Conservation (phyloP, 2,113 vertebrate species). For the Calypte anna region DNA sequence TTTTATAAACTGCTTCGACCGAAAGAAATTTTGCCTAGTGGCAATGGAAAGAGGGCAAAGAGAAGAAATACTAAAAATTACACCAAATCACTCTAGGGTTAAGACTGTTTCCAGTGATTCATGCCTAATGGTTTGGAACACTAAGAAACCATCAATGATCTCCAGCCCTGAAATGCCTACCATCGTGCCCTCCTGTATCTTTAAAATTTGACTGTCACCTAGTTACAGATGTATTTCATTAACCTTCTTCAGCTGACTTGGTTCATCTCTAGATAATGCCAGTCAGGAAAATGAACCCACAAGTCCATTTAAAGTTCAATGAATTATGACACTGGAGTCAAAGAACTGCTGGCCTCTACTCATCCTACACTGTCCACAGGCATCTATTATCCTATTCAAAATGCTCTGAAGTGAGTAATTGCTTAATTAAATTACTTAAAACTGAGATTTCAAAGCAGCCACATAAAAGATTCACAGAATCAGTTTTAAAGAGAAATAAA, state of each 20-base stretch:
- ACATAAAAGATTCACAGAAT: conserved; percentile 27
- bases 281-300: background rate
- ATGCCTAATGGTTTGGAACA: background rate
- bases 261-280: background rate
- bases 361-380: background rate
- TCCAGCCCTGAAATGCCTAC: background rate
- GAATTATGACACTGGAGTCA: conserved; percentile 13
- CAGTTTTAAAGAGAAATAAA: conserved; percentile 6
- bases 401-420: conserved; percentile 17
- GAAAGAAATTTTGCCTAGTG: background rate
- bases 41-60: background rate
- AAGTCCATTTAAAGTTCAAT: background rate
- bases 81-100: background rate
- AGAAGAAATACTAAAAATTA: background rate
- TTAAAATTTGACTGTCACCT: background rate
- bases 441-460: background rate
- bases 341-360: background rate
- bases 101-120: background rate
- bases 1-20: background rate
- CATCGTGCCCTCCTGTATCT: background rate
- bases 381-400: background rate
- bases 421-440: conserved; percentile 26
- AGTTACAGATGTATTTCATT: background rate
- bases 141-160: background rate
- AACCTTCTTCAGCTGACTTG: background rate